Conservation (phyloP, 2,888 invertebrate species). For the Drosophila borborema region DNA sequence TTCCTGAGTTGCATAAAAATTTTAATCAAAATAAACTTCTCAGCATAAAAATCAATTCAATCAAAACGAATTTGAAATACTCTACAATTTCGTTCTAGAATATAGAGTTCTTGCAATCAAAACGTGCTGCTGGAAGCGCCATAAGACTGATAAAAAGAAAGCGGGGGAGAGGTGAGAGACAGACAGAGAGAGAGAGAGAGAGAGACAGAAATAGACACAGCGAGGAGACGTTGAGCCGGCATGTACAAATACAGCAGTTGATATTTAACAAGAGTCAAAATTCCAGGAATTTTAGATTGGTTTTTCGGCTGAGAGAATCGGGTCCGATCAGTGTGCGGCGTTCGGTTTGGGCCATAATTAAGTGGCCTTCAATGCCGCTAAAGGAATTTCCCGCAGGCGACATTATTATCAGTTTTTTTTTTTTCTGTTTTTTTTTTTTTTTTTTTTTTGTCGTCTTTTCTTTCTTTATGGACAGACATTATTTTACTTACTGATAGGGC, state of each 20-base stretch:
- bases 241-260: conserved; percentile 75
- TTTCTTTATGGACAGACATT: conserved; percentile 30
- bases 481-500: conserved; percentile 57
- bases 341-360: conserved; percentile 65
- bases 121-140: conserved; percentile 7
- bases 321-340: conserved; percentile 34
- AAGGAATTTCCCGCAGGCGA: conserved; percentile 79
- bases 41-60: neutral
- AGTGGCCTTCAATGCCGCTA: conserved; percentile 78
- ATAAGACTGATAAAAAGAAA: conserved; percentile 7
- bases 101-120: conserved; percentile 5
- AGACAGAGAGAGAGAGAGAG: conserved; percentile 17
- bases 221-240: conserved; percentile 41
- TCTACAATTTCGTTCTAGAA: neutral
- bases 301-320: conserved; percentile 40
- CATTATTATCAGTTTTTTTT: conserved; percentile 74
- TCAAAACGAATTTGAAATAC: neutral
- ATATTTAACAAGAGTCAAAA: conserved; percentile 75
- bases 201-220: conserved; percentile 14
- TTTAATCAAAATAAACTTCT: neutral
- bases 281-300: conserved; percentile 82
- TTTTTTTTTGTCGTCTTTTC: conserved; percentile 27
- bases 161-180: neutral
- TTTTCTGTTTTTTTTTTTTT: conserved; percentile 35
- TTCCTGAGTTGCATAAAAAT: neutral